Base-by-base conservation (phyloP, 2,888 invertebrate genomes). In the Thecophora atra region DNA sequence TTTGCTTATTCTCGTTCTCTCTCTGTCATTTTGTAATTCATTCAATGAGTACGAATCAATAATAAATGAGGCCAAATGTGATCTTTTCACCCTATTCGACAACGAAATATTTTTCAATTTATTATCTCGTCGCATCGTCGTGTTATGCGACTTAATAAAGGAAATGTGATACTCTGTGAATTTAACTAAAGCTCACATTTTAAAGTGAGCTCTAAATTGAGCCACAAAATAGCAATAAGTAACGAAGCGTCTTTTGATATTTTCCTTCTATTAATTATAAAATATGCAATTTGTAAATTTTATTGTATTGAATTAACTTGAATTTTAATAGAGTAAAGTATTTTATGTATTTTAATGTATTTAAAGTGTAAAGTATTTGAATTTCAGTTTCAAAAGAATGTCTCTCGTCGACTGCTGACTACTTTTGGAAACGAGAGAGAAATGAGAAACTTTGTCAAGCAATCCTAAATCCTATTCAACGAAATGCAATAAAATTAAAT, bases 41-140 rank as follows among this genome's bases (percentile, higher is more conserved):
- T 47, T 47, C 47, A 17, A 11, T 47, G 47, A 47, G 1, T 47
- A 60, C 17, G 47, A 47, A n/a, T 47, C 24, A 73, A 67, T 73
- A 73, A 79, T 82, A 80, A 79, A 75, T 81, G 77, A 80, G 79
- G 77, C 78, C 74, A 75, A 71, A 72, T 75, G 75, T 76, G 77
- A 79, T 76, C 78, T 78, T 71, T n/a, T 74, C 72, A 75, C 73
- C 79, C 70, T 79, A 78, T 17, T 30, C 5, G 47, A 17, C 47
- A 4, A 60, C 28, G 26, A 60, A 26, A 58, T n/a, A 60, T 60
- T 26, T 26, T 60, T 17, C 7, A 30, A 15, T 0, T n/a, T 1
- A 3, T 30, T 60, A 8, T 60, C 15, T 58, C 1, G 19, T 58
- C 28, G 28, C 28, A 15, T 58, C 26, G n/a, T 47, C 47, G 17